Percentiles rank a stretch among this genome's conserved stretches.
Evolutionary conservation across 2,113 vertebrate species (phyloP).

Genomic region (Isichthys henryi): DNA sequence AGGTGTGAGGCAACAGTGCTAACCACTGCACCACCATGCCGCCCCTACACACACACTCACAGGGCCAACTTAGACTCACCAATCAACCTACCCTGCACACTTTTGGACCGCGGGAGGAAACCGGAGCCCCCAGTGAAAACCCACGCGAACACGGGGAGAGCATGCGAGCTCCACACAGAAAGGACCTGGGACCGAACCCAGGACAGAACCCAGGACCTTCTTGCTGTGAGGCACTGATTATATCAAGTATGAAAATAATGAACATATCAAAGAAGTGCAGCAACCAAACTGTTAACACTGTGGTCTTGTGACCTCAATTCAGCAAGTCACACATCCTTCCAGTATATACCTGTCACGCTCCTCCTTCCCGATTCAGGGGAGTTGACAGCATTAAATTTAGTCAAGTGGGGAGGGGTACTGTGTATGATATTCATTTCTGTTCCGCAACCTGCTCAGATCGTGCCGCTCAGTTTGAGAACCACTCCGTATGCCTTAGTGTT

Average conservation of each 20-base stretch:
- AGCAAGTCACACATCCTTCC: conserved; percentile 2
- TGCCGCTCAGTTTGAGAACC: background rate
- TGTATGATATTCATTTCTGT: background rate
- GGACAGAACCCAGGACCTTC: too few relatives aligned
- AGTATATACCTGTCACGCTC: background rate
- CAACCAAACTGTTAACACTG: background rate
- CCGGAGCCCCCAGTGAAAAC: too few relatives aligned
- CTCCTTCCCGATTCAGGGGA: background rate
- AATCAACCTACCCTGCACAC: too few relatives aligned
- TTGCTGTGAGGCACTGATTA: background rate
- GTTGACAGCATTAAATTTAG: background rate
- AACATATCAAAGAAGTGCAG: background rate
- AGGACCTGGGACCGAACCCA: too few relatives aligned
- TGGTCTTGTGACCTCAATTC: conserved; percentile 34
- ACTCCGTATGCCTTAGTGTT: background rate
- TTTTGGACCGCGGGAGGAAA: too few relatives aligned
- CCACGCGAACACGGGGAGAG: too few relatives aligned
- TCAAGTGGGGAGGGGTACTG: background rate
- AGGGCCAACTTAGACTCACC: too few relatives aligned
- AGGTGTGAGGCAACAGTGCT: too few relatives aligned
- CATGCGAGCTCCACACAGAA: too few relatives aligned
- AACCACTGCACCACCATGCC: too few relatives aligned
- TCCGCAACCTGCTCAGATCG: background rate
- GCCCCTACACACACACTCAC: too few relatives aligned
- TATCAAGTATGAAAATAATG: background rate